Percentiles rank a stretch among this genome's conserved stretches.
phyloP scores from a whole-genome alignment of 1,140 invertebrate species.

The Ruditapes philippinarum region DNA sequence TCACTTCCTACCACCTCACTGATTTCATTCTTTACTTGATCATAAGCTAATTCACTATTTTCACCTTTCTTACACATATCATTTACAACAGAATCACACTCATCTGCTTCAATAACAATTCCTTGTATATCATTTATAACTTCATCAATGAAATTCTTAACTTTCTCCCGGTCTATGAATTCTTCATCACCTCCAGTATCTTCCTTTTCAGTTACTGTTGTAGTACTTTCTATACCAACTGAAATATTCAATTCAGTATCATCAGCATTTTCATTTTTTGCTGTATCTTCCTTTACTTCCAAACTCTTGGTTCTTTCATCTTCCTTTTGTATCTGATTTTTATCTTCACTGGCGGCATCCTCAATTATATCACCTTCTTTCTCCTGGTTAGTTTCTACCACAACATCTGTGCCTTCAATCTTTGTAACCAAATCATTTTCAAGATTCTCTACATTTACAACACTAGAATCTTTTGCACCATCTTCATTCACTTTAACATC shows the following conservation, averaged over 20 bases:
- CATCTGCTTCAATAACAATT: conserved; percentile 38
- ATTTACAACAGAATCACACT: conserved; percentile 19
- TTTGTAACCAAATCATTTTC: neutral
- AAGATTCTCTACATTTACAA: neutral
- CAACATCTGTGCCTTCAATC: neutral
- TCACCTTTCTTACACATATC: neutral
- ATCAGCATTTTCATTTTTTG: neutral
- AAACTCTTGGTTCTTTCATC: neutral
- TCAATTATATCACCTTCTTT: neutral
- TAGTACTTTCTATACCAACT: neutral
- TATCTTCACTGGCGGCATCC: neutral
- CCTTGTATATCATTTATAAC: conserved; percentile 49
- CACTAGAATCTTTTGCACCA: neutral
- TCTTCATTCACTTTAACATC: neutral
- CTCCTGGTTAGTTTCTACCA: neutral
- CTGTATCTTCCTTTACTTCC: neutral
- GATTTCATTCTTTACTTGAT: neutral
- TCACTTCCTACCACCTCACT: neutral
- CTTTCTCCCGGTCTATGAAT: conserved; percentile 16
- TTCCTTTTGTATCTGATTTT: neutral
- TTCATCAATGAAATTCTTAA: conserved; percentile 27
- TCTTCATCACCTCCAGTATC: neutral
- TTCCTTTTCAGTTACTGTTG: neutral
- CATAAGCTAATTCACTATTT: neutral
- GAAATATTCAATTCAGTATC: neutral